A percentile compares a stretch with the other conserved stretches of the same genome.
Evolutionary conservation across 1,140 invertebrate species (phyloP).

Genomic region (Drosophila sp.): DNA sequence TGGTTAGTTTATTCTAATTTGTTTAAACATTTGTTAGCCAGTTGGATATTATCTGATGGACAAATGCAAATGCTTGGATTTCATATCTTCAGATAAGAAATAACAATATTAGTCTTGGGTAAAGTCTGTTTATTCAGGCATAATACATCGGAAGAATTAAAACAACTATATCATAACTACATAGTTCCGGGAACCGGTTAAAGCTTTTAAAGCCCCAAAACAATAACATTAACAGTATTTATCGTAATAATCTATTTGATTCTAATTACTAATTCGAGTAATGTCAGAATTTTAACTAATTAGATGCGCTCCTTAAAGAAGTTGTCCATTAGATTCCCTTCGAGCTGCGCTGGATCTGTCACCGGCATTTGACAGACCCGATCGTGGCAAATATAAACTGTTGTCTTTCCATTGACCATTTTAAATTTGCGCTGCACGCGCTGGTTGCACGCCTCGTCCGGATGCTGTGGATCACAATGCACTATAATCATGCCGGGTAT

Average conservation of each 20-base stretch:
- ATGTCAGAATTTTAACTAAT: slow-evolving; percentile 24
- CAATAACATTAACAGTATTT: slow-evolving; percentile 47
- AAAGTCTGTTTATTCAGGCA: slow-evolving; percentile 27
- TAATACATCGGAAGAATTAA: slow-evolving; percentile 20
- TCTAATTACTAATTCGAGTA: slow-evolving; percentile 58
- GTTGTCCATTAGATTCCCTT: slow-evolving; percentile 86
- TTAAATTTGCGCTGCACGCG: slow-evolving; percentile 74
- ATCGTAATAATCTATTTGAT: slow-evolving; percentile 25
- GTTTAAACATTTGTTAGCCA: neutral
- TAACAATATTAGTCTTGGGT: neutral
- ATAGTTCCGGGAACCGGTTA: slow-evolving; percentile 63
- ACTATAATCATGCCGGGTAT: slow-evolving; percentile 90
- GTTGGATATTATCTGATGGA: neutral
- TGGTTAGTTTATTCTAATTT: neutral
- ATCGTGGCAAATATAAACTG: slow-evolving; percentile 93
- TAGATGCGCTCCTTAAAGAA: slow-evolving; percentile 70
- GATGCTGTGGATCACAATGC: slow-evolving; percentile 87
- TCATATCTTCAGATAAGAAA: neutral
- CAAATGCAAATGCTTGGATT: too few relatives aligned
- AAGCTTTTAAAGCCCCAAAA: slow-evolving; percentile 61
- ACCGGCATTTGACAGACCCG: slow-evolving; percentile 92
- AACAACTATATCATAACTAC: slow-evolving; percentile 19
- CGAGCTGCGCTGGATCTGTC: slow-evolving; percentile 88
- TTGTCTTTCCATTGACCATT: slow-evolving; percentile 87
- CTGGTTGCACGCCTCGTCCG: slow-evolving; percentile 63